These are phyloP conservation scores for Noctilio leporinus DNA, from an alignment of 2,113 vertebrate genomes.

Conservation along the genomic window DNA sequence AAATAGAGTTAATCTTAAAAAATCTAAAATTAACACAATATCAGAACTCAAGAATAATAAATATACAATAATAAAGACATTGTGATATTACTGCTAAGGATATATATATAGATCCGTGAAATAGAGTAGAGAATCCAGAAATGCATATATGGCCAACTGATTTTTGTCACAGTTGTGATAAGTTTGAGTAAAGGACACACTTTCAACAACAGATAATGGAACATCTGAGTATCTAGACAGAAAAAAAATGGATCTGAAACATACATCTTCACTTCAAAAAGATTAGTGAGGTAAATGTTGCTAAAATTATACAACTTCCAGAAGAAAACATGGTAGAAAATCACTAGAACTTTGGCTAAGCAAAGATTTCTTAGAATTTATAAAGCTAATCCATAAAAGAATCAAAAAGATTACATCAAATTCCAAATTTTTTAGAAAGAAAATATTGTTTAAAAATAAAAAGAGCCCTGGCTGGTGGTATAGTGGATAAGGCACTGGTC, in stretches of 20 bases:
- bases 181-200: not conserved
- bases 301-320: not conserved
- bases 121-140: not conserved
- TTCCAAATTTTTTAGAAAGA: not conserved
- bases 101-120: not conserved
- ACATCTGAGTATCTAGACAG: not conserved
- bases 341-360: not conserved
- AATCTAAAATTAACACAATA: not conserved
- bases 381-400: not conserved
- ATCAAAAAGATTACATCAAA: not conserved
- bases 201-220: not conserved
- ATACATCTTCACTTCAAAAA: not conserved
- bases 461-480: too few species aligned
- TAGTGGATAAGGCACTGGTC: too few species aligned
- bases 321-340: not conserved
- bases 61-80: not conserved
- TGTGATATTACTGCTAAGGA: not conserved
- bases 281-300: not conserved
- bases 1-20: not conserved
- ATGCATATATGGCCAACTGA: not conserved
- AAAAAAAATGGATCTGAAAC: not conserved
- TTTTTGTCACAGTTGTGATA: not conserved
- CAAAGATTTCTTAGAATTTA: not conserved
- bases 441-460: not conserved
- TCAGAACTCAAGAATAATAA: not conserved